phyloP scores from a whole-genome alignment of 2,888 invertebrate genomes.

The Campoplex capitator region DNA sequence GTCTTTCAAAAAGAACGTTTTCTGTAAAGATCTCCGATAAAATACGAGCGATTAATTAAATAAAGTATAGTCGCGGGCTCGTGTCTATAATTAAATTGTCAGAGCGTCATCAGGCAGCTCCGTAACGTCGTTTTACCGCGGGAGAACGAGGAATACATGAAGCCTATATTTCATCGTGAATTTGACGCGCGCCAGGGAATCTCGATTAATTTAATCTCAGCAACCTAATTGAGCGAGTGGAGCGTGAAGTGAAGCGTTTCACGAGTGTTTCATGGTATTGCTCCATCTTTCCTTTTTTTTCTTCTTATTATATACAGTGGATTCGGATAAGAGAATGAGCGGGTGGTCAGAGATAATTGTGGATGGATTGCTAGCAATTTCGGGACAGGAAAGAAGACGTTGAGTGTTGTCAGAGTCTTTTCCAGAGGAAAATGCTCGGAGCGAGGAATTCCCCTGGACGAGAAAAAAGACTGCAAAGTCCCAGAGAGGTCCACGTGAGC shows the following conservation, averaged over 20 bases:
- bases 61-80: conserved; percentile 41
- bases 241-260: conserved; percentile 60
- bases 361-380: not conserved
- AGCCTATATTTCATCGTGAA: conserved; percentile 57
- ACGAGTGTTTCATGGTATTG: conserved; percentile 33
- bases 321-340: not conserved
- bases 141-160: conserved; percentile 10
- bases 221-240: conserved; percentile 62
- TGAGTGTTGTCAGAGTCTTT: not conserved
- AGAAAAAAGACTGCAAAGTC: not conserved
- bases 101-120: conserved; percentile 26
- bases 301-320: not conserved
- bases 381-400: not conserved
- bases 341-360: not conserved
- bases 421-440: not conserved
- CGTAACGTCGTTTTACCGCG: conserved; percentile 29
- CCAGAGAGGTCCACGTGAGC: not conserved
- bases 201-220: conserved; percentile 65
- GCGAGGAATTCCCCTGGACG: not conserved
- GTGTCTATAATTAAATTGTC: conserved; percentile 59
- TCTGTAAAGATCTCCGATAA: conserved; percentile 31
- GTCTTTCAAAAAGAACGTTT: not conserved
- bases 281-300: not conserved
- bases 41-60: conserved; percentile 59
- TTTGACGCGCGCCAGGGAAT: conserved; percentile 68